These are phyloP conservation scores for Deilephila porcellus DNA, from an alignment of 2,888 invertebrate species.

Conservation along the genomic window DNA sequence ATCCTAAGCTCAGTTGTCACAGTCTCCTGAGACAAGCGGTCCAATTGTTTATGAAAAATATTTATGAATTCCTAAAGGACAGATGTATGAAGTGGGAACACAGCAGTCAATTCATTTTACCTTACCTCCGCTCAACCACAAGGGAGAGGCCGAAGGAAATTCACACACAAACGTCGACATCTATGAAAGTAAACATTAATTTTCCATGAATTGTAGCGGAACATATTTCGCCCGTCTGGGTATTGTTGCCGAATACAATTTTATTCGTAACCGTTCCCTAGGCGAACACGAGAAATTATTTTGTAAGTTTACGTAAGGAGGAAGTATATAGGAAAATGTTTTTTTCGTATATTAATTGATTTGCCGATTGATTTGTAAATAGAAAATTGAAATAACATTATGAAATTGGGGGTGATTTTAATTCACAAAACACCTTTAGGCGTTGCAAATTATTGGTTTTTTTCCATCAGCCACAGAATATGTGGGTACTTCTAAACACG, in stretches of 20 bases:
- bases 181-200: conserved; percentile 43
- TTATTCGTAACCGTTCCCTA: conserved; percentile 35
- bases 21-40: conserved; percentile 5
- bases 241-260: conserved; percentile 41
- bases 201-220: conserved; percentile 41
- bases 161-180: conserved; percentile 40
- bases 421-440: no score
- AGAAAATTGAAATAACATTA: background rate
- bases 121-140: conserved; percentile 23
- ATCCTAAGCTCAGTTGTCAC: background rate
- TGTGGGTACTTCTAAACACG: no score
- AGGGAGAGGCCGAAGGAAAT: conserved; percentile 38
- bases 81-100: conserved; percentile 30
- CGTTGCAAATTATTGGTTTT: no score
- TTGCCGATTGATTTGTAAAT: conserved; percentile 9
- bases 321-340: conserved; percentile 21
- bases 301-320: conserved; percentile 34
- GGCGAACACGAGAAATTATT: conserved; percentile 36
- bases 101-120: conserved; percentile 21
- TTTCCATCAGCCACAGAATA: no score
- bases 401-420: background rate
- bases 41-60: conserved; percentile 10
- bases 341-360: conserved; percentile 12
- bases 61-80: conserved; percentile 25
- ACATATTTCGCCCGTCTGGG: conserved; percentile 37